These are phyloP conservation scores for Atherix ibis DNA, from an alignment of 2,888 invertebrate genomes.

Conservation along the genomic window DNA sequence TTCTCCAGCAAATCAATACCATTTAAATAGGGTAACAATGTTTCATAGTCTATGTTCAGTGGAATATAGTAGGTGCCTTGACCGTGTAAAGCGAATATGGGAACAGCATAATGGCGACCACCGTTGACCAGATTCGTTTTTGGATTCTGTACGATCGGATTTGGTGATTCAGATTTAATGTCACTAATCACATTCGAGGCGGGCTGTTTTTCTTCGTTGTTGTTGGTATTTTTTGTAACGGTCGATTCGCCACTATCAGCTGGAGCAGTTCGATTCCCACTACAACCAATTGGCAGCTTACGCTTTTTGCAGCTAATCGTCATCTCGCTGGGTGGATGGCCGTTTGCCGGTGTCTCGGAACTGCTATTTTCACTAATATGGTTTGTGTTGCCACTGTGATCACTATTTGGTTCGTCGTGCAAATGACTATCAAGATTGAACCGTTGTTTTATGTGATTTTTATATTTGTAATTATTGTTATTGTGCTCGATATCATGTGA, in stretches of 20 bases:
- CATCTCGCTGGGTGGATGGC: neutral
- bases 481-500: slow-evolving; percentile 33
- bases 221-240: neutral
- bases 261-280: too few species aligned
- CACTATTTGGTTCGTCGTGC: slow-evolving; percentile 32
- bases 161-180: slow-evolving; percentile 12
- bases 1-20: slow-evolving; percentile 41
- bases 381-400: slow-evolving; percentile 23
- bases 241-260: neutral
- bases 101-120: slow-evolving; percentile 40
- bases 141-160: slow-evolving; percentile 6
- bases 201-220: slow-evolving; percentile 4
- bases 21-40: slow-evolving; percentile 52
- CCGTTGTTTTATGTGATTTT: slow-evolving; percentile 82
- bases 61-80: slow-evolving; percentile 81
- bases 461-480: slow-evolving; percentile 68
- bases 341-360: neutral
- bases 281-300: slow-evolving; percentile 3
- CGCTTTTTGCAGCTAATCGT: slow-evolving; percentile 5
- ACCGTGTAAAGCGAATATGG: slow-evolving; percentile 82
- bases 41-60: slow-evolving; percentile 58
- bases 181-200: slow-evolving; percentile 9
- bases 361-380: slow-evolving; percentile 4
- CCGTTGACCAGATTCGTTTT: slow-evolving; percentile 10
- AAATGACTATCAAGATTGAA: slow-evolving; percentile 45